Percentiles rank a stretch among this genome's conserved stretches.
Conservation (phyloP, 2,888 invertebrate genomes). For the Synanthedon myopaeformis region DNA sequence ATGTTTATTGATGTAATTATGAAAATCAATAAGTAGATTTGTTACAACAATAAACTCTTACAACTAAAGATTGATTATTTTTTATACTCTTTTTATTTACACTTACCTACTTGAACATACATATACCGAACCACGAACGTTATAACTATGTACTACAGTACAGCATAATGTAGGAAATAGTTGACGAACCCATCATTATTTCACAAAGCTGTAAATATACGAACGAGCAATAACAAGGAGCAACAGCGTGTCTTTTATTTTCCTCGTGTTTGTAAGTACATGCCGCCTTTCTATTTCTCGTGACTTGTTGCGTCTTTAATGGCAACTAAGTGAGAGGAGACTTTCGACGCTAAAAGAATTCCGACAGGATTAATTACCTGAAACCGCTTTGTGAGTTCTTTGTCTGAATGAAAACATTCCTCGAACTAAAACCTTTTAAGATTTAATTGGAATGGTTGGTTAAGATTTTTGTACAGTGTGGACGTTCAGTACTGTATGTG, state of each 20-base stretch:
- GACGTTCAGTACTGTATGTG: constrained; percentile 9
- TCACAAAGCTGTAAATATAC: no score
- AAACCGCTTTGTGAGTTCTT: background rate
- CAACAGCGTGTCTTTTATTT: background rate
- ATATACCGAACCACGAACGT: no score
- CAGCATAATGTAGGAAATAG: no score
- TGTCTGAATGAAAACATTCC: constrained; percentile 33
- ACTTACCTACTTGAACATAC: no score
- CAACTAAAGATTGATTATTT: no score
- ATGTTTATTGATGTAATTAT: no score
- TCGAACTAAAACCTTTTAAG: constrained; percentile 43
- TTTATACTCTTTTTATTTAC: no score
- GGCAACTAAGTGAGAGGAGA: constrained; percentile 7
- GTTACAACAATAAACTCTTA: no score
- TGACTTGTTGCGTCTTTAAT: constrained; percentile 5
- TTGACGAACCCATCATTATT: no score
- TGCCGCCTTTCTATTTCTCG: background rate
- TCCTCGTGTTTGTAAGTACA: background rate
- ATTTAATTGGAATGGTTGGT: constrained; percentile 48
- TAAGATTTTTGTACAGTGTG: constrained; percentile 28
- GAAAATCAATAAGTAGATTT: no score
- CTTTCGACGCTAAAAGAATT: constrained; percentile 32
- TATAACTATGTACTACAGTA: no score
- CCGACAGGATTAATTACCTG: constrained; percentile 40
- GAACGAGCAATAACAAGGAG: no score